Conservation (phyloP, 2,888 invertebrate genomes). For the Strigamia crassipes region DNA sequence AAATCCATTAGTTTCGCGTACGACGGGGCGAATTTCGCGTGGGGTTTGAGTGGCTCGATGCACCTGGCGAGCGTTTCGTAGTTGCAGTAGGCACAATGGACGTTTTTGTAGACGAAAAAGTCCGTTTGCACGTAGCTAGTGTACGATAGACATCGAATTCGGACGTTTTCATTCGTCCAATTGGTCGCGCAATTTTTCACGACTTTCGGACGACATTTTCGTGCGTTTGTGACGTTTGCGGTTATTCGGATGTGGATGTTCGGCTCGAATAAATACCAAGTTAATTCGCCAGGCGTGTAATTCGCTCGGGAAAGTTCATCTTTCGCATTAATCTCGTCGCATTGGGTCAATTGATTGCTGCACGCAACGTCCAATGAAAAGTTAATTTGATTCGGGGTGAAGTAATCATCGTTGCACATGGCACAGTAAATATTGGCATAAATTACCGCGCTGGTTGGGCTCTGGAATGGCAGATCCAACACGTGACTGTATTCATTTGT, state of each 20-base stretch:
- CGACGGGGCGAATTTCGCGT: neutral
- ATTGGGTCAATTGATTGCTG: neutral
- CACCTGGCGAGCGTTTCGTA: neutral
- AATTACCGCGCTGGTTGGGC: constrained; percentile 44
- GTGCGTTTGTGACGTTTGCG: neutral
- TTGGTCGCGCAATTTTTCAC: neutral
- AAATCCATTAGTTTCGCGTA: constrained; percentile 1
- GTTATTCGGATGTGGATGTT: neutral
- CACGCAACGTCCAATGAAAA: neutral
- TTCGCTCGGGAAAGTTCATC: neutral
- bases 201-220: neutral
- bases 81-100: neutral
- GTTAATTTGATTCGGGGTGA: neutral
- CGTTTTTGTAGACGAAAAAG: neutral
- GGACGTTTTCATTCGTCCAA: neutral
- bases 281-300: neutral
- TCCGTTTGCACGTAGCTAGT: neutral
- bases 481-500: constrained; percentile 45
- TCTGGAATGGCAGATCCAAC: constrained; percentile 51
- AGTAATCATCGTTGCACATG: constrained; percentile 50
- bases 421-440: constrained; percentile 52
- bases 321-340: neutral
- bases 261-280: neutral
- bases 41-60: neutral
- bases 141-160: neutral